These are phyloP conservation scores for Epirrita christyi DNA, from an alignment of 2,888 invertebrate species.

Conservation along the genomic window DNA sequence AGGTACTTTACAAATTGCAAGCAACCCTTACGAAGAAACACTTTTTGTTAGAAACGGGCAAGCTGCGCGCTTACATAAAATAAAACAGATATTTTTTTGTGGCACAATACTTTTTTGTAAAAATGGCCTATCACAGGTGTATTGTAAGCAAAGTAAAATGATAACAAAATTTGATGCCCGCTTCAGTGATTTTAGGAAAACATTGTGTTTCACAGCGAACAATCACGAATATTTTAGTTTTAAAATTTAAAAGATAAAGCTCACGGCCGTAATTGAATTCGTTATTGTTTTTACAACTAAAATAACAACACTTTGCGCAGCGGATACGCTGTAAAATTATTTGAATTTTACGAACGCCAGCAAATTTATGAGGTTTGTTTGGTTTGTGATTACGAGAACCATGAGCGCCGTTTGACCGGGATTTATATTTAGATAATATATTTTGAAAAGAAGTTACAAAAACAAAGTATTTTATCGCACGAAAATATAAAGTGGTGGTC, in stretches of 20 bases:
- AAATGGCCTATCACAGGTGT: too few relatives aligned
- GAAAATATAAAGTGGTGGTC: too few relatives aligned
- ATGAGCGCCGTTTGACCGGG: too few relatives aligned
- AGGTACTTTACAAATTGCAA: conserved; percentile 13
- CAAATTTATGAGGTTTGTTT: neutral
- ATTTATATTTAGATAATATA: too few relatives aligned
- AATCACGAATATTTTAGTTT: too few relatives aligned
- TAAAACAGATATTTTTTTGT: conserved; percentile 1
- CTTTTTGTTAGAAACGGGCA: conserved; percentile 8
- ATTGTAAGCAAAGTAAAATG: too few relatives aligned
- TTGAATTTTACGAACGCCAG: neutral
- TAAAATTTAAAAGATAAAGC: neutral
- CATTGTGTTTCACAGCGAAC: too few relatives aligned
- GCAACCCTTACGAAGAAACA: conserved; percentile 5
- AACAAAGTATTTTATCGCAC: too few relatives aligned
- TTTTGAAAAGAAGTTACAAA: too few relatives aligned
- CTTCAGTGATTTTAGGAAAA: too few relatives aligned
- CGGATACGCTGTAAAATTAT: neutral
- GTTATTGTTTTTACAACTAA: conserved; percentile 3
- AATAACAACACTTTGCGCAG: neutral
- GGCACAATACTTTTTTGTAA: too few relatives aligned
- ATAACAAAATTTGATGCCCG: too few relatives aligned
- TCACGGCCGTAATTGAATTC: conserved; percentile 10
- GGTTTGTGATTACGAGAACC: neutral
- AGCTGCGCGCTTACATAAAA: conserved; percentile 6